These are phyloP conservation scores for Heliopora coerulea DNA, from an alignment of 92 coral and sea anemone species.

Conservation along the genomic window DNA sequence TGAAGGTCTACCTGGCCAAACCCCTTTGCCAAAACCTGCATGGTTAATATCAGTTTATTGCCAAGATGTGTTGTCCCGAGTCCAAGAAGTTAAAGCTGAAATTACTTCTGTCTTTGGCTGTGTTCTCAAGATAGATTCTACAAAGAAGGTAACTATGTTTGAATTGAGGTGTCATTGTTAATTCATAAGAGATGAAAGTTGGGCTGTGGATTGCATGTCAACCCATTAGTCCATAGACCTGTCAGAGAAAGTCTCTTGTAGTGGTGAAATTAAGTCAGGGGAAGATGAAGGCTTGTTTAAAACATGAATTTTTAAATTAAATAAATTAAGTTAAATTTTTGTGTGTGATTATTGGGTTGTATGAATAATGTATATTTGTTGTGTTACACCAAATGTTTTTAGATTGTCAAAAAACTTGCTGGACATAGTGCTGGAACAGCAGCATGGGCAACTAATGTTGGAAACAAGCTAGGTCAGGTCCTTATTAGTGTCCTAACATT, in stretches of 20 bases:
- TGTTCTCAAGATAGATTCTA: constrained; percentile 19
- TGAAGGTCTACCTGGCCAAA: not conserved
- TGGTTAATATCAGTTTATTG: constrained; percentile 25
- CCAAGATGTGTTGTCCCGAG: not conserved
- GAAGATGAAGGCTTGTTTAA: no score
- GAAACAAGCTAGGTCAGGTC: constrained; percentile 20
- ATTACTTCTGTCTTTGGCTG: constrained; percentile 19
- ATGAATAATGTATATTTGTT: no score
- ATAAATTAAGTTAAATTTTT: no score
- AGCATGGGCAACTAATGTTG: constrained; percentile 27
- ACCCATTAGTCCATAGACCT: not conserved
- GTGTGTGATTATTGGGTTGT: no score
- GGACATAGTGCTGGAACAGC: constrained; percentile 8
- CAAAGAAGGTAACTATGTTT: constrained; percentile 6
- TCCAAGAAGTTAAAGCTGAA: constrained; percentile 9
- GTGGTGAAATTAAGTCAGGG: no score
- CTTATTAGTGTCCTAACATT: constrained; percentile 21
- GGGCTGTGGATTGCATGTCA: not conserved
- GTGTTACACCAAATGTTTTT: not conserved
- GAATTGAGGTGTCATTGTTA: not conserved
- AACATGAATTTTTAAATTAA: no score
- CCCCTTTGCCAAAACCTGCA: constrained; percentile 16
- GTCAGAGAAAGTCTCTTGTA: no score
- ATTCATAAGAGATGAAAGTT: no score
- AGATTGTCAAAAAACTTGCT: constrained; percentile 20